A percentile compares a stretch with the other conserved stretches of the same genome.
phyloP scores from a whole-genome alignment of 37 sponge, comb jelly and placozoan genomes.

The Halichondria panicea region DNA sequence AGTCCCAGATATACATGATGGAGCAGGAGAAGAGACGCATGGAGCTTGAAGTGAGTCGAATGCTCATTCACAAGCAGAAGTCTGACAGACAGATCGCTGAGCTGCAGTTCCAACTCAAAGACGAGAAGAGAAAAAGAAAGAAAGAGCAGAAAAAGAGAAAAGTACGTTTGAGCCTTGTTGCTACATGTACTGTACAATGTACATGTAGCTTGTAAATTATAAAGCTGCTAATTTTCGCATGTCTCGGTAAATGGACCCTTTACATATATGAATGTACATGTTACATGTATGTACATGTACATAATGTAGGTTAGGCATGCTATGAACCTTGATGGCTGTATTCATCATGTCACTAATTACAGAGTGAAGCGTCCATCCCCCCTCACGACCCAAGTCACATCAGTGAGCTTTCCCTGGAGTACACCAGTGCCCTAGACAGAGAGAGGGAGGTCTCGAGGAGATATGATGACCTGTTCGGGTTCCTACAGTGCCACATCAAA shows the following conservation, averaged over 20 bases:
- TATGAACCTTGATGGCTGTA: too few species aligned
- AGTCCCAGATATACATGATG: conserved; percentile 94
- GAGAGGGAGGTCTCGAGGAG: conserved; percentile 49
- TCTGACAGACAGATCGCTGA: conserved; percentile 25
- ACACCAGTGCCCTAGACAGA: conserved; percentile 46
- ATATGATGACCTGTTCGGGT: conserved; percentile 68
- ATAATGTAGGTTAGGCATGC: too few species aligned
- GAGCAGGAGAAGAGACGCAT: conserved; percentile 71
- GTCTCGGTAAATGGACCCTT: too few species aligned
- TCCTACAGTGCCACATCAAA: conserved; percentile 54
- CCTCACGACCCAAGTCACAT: conserved; percentile 26
- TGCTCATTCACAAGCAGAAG: conserved; percentile 36
- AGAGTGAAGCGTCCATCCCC: conserved; percentile 16
- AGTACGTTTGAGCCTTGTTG: too few species aligned
- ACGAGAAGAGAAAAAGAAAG: conserved; percentile 47
- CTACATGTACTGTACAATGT: too few species aligned
- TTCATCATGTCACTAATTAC: neutral
- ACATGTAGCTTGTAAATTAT: too few species aligned
- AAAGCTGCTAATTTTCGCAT: too few species aligned
- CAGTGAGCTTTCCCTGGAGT: conserved; percentile 51
- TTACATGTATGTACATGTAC: too few species aligned
- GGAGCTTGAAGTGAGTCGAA: conserved; percentile 70
- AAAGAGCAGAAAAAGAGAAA: conserved; percentile 30
- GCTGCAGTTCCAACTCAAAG: conserved; percentile 26
- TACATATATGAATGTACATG: too few species aligned